Base-by-base conservation (phyloP, 2,113 vertebrate genomes). In the Nerophis ophidion region DNA sequence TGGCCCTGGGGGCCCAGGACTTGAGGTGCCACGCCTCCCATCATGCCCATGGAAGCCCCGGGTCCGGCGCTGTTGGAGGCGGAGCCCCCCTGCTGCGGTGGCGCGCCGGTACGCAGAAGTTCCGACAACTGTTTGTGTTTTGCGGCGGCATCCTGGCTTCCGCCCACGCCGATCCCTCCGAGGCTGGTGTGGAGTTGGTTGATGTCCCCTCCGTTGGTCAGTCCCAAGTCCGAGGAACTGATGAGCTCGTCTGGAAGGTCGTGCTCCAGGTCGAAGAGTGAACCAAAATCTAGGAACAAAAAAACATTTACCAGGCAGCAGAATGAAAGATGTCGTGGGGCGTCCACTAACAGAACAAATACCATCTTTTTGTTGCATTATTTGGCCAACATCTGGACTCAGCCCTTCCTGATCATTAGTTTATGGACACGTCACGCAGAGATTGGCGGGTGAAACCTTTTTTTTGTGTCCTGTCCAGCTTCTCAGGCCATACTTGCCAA, bases 91-190 rank as follows among this genome's bases (percentile, higher is more conserved):
- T 91, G 91, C 76, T 87, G 91, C 75, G 74, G 83, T 60, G 87
- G 89, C 70, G 67, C 92, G 81, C 88, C 91, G 64, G 93, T 89
- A 4, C 94, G 92, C 48, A 99, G 66, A 44, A 98, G 91, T 82
- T 99, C 97, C 42, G 97, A 99, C 36, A 99, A 87, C 77, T 99
- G 96, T 89, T 99, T 98, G 87, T 99, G 95, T 91, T 99, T 99
- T 65, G 94, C 91, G 38, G 96, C 95, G 42, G 95, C 94, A 86
- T 99, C 97, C 82, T 96, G 96, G 36, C 84, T 74, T 19, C 79
- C 75, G 17, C 78, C 79, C 5, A 79, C 57, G 33, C 77, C 77
- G 4, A 84, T 50, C 61, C 82, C 88, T 11, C 90, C 89, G 65
- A 97, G 86, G 79, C 90, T 94, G 74, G 92, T 92, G 72, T 95